phyloP scores from a whole-genome alignment of 2,113 vertebrate species.

The Chaenogobius annularis region DNA sequence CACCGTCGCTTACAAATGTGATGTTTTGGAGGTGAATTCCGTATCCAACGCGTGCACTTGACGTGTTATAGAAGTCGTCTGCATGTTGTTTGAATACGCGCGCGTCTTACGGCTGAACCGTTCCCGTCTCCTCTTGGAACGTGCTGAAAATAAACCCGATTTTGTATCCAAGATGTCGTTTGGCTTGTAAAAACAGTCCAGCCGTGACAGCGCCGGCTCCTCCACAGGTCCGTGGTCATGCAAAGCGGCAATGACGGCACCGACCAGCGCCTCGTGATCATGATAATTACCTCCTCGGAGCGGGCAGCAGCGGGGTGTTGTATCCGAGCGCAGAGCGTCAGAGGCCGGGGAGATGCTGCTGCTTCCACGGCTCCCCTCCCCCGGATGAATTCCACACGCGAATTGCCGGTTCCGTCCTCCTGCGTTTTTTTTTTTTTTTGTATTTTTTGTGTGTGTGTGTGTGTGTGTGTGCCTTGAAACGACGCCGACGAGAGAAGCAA shows the following conservation, averaged over 20 bases:
- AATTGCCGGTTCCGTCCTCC: background rate
- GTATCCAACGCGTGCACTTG: slow-evolving; percentile 19
- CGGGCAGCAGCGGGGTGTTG: slow-evolving; percentile 62
- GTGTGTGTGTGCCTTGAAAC: background rate
- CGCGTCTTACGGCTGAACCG: background rate
- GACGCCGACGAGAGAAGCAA: background rate
- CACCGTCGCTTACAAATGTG: background rate
- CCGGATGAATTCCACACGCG: slow-evolving; percentile 7
- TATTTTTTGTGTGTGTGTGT: too few relatives aligned
- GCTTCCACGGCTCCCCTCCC: slow-evolving; percentile 48
- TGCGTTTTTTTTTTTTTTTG: background rate
- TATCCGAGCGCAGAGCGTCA: slow-evolving; percentile 59
- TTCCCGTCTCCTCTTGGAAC: background rate
- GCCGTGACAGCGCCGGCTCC: background rate
- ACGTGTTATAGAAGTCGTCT: slow-evolving; percentile 28
- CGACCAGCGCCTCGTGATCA: slow-evolving; percentile 24
- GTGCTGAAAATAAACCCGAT: background rate
- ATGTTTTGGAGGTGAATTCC: background rate
- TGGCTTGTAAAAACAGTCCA: background rate
- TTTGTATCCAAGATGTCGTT: background rate
- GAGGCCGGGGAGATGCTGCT: slow-evolving; percentile 68
- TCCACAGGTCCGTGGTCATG: background rate
- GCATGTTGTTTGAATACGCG: background rate
- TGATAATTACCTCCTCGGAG: slow-evolving; percentile 68
- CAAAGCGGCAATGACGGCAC: background rate